phyloP scores from a whole-genome alignment of 2,888 invertebrate genomes.

The Athrips mouffetella region DNA sequence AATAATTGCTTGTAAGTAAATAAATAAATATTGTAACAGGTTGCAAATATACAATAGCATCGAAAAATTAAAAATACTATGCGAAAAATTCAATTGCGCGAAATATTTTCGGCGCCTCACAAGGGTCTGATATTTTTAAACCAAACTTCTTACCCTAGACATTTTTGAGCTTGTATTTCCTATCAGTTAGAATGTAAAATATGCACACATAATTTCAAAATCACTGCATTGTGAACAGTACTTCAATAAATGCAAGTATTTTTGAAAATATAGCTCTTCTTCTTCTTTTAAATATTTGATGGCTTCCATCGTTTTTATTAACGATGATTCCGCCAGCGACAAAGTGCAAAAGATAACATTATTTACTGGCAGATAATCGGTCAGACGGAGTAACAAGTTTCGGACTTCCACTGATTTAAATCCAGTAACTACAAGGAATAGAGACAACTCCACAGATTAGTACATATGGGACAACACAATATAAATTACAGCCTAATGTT shows the following conservation, averaged over 20 bases:
- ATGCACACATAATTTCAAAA: neutral
- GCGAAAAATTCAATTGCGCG: neutral
- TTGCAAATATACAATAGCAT: neutral
- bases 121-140: neutral
- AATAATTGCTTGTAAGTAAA: too few relatives aligned
- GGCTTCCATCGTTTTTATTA: too few relatives aligned
- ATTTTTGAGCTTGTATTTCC: neutral
- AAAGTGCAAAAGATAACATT: too few relatives aligned
- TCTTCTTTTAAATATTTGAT: too few relatives aligned
- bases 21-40: slow-evolving; percentile 22
- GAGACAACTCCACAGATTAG: too few relatives aligned
- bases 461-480: too few relatives aligned
- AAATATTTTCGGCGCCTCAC: neutral
- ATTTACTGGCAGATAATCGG: too few relatives aligned
- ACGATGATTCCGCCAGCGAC: too few relatives aligned
- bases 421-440: too few relatives aligned
- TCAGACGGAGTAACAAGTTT: too few relatives aligned
- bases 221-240: neutral
- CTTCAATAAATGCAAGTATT: neutral
- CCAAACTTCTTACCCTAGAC: neutral
- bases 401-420: too few relatives aligned
- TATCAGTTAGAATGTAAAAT: neutral
- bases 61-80: neutral
- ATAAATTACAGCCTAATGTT: too few relatives aligned
- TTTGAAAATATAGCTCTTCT: neutral